These are phyloP conservation scores for Potamarius usumacintae DNA, from an alignment of 2,113 vertebrate species.

Conservation along the genomic window DNA sequence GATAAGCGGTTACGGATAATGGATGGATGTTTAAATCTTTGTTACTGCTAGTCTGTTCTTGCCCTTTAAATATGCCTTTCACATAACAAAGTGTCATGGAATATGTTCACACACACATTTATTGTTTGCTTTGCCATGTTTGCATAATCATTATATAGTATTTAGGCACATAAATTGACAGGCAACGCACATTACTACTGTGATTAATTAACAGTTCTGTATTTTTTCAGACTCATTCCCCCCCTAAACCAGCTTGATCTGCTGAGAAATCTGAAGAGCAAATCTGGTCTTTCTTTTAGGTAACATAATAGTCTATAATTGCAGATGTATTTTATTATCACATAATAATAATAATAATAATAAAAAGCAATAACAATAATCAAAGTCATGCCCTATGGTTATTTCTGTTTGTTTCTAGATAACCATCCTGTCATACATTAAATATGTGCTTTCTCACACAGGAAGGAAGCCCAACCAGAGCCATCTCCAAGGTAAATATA, in stretches of 20 bases:
- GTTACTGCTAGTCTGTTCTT: background rate
- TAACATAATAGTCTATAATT: slow-evolving; percentile 55
- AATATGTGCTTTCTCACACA: slow-evolving; percentile 60
- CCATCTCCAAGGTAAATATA: slow-evolving; percentile 86
- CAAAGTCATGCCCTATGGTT: background rate
- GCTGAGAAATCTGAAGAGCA: slow-evolving; percentile 94
- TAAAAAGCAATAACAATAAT: background rate
- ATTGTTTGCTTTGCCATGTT: background rate
- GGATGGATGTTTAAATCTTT: background rate
- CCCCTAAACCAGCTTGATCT: slow-evolving; percentile 96
- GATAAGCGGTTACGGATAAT: no score
- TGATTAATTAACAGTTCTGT: slow-evolving; percentile 4
- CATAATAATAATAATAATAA: background rate
- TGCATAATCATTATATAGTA: background rate
- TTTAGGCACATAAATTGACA: background rate
- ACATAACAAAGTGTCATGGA: background rate
- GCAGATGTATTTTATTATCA: background rate
- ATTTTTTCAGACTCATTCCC: slow-evolving; percentile 83
- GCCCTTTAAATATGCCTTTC: background rate
- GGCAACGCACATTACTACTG: background rate
- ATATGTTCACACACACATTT: background rate
- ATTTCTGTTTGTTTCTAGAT: background rate
- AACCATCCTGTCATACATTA: background rate
- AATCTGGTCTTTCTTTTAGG: slow-evolving; percentile 97
- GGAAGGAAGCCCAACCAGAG: slow-evolving; percentile 91